phyloP scores from a whole-genome alignment of 92 coral and sea anemone species.

The Ricordea florida region DNA sequence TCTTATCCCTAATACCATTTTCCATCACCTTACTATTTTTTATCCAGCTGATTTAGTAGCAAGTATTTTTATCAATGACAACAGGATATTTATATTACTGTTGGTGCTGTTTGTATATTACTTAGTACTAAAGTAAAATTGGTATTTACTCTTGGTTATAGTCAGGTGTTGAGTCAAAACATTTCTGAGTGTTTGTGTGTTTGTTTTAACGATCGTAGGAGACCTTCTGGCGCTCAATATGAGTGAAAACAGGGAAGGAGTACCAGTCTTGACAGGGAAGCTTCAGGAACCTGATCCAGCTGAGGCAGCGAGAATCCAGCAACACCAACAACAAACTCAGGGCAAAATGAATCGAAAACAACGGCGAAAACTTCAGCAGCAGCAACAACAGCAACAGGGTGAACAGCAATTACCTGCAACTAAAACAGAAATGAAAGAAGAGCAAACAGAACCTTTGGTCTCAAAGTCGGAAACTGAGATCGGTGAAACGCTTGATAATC shows the following conservation, averaged over 20 bases:
- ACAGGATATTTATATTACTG: too few relatives aligned
- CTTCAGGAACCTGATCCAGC: conserved; percentile 65
- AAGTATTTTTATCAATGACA: too few relatives aligned
- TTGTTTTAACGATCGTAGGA: conserved; percentile 63
- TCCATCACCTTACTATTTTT: too few relatives aligned
- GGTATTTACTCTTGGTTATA: too few relatives aligned
- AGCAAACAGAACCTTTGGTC: conserved; percentile 23
- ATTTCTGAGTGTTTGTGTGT: not conserved
- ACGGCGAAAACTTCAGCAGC: conserved; percentile 85
- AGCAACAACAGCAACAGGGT: conserved; percentile 64
- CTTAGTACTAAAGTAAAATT: too few relatives aligned
- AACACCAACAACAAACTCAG: conserved; percentile 61
- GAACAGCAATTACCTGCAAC: conserved; percentile 28
- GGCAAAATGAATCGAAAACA: conserved; percentile 91
- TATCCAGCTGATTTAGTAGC: too few relatives aligned
- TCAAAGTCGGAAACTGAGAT: conserved; percentile 1
- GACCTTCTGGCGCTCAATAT: conserved; percentile 78
- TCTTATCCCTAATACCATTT: too few relatives aligned
- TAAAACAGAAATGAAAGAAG: conserved; percentile 28
- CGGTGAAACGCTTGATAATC: conserved; percentile 5
- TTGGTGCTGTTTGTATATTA: too few relatives aligned
- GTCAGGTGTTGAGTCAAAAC: too few relatives aligned
- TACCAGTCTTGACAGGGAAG: conserved; percentile 35
- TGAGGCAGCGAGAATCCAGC: conserved; percentile 60
- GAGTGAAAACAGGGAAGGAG: conserved; percentile 41